Conservation (phyloP, 1,140 invertebrate genomes). For the Mamestra configurata region DNA sequence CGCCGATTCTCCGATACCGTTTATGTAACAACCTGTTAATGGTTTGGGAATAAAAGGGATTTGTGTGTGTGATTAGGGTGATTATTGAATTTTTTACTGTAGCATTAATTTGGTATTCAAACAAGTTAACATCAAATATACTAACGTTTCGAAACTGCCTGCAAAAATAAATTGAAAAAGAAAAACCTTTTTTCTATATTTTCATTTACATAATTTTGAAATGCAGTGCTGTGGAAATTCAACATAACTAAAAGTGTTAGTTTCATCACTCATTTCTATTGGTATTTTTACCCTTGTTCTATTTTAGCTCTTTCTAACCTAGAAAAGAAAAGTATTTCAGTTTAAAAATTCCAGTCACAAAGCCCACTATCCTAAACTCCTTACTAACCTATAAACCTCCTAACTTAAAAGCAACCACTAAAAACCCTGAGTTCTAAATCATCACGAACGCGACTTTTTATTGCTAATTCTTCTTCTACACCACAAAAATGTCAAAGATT, state of each 20-base stretch:
- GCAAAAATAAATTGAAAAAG: too few relatives aligned
- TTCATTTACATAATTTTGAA: too few relatives aligned
- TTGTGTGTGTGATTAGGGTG: neutral
- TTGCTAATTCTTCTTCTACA: conserved; percentile 66
- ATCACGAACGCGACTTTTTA: conserved; percentile 51
- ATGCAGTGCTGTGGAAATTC: neutral
- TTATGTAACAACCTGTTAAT: conserved; percentile 56
- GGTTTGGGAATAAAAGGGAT: conserved; percentile 29
- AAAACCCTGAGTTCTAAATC: conserved; percentile 52
- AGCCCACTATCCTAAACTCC: neutral
- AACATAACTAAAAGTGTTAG: too few relatives aligned
- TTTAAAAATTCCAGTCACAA: neutral
- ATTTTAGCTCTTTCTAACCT: too few relatives aligned
- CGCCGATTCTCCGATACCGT: conserved; percentile 69
- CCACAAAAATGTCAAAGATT: conserved; percentile 74
- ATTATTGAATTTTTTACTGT: too few relatives aligned
- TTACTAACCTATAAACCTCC: neutral
- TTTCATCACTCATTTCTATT: too few relatives aligned
- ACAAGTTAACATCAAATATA: too few relatives aligned
- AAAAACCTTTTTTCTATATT: too few relatives aligned
- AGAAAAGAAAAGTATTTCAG: neutral
- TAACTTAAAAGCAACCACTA: neutral
- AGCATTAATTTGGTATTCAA: too few relatives aligned
- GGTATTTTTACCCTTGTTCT: too few relatives aligned
- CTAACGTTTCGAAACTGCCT: too few relatives aligned